Conservation (phyloP, 2,797 vertebrate species). For the Pantherophis alleghaniensis region DNA sequence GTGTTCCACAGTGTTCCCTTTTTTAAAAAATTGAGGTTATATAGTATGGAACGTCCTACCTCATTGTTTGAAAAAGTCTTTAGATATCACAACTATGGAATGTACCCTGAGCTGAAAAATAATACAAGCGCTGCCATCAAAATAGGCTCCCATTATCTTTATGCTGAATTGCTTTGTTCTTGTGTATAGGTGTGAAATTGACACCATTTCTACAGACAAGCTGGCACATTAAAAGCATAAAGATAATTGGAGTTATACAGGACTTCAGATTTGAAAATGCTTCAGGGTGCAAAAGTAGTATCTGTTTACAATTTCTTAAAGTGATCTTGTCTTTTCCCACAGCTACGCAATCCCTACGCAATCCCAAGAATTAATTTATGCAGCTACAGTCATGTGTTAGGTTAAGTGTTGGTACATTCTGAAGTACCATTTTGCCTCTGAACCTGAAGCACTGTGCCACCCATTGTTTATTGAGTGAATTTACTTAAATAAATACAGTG, state of each 20-base stretch:
- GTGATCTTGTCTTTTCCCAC: neutral
- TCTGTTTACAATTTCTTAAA: neutral
- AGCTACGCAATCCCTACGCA: neutral
- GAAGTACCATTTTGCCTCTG: neutral
- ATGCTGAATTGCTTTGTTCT: neutral
- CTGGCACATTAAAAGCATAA: neutral
- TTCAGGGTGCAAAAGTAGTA: neutral
- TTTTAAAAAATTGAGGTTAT: neutral
- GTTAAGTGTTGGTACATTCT: neutral
- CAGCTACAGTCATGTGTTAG: neutral
- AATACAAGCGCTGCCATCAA: neutral
- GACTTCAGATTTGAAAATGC: neutral
- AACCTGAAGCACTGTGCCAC: neutral
- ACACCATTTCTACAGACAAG: neutral
- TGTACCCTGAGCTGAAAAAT: neutral
- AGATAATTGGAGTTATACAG: neutral
- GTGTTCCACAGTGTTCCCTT: neutral
- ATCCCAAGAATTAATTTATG: neutral
- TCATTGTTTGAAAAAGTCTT: neutral
- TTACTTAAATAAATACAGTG: neutral
- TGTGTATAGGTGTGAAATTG: neutral
- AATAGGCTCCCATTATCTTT: neutral
- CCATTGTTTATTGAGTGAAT: neutral
- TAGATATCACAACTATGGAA: neutral
- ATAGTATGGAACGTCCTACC: neutral